Conservation (phyloP, 2,888 invertebrate species). For the Troglohyphantes excavatus region DNA sequence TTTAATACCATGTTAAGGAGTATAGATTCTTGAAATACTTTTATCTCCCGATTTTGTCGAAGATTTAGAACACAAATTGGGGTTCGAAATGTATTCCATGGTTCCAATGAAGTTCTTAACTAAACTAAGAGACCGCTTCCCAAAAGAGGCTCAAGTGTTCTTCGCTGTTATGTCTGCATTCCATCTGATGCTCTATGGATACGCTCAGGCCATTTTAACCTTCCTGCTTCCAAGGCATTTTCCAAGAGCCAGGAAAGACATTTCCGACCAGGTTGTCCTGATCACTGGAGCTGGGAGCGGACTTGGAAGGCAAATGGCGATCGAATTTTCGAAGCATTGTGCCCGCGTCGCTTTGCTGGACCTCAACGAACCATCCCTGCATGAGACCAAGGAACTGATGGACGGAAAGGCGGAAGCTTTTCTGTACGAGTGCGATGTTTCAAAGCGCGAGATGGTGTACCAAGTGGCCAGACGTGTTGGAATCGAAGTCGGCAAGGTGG, state of each 20-base stretch:
- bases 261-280: slow-evolving; percentile 29
- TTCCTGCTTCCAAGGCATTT: slow-evolving; percentile 21
- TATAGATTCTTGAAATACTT: too few species aligned
- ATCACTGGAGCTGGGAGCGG: slow-evolving; percentile 72
- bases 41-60: too few species aligned
- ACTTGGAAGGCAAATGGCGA: slow-evolving; percentile 54
- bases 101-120: background rate
- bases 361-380: slow-evolving; percentile 21
- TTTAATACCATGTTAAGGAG: too few species aligned
- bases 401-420: background rate
- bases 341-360: slow-evolving; percentile 46
- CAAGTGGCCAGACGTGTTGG: slow-evolving; percentile 88
- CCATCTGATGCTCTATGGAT: background rate
- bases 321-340: slow-evolving; percentile 50
- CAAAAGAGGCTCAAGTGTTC: slow-evolving; percentile 20
- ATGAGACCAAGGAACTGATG: slow-evolving; percentile 26
- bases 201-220: background rate
- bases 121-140: background rate
- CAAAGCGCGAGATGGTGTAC: slow-evolving; percentile 91
- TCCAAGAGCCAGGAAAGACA: slow-evolving; percentile 15
- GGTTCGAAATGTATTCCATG: background rate
- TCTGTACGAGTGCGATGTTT: slow-evolving; percentile 90
- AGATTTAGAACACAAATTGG: background rate
- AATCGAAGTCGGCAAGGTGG: slow-evolving; percentile 90
- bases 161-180: background rate